These are phyloP conservation scores for Drosophila gaucha DNA, from an alignment of 2,888 invertebrate genomes.

Conservation along the genomic window DNA sequence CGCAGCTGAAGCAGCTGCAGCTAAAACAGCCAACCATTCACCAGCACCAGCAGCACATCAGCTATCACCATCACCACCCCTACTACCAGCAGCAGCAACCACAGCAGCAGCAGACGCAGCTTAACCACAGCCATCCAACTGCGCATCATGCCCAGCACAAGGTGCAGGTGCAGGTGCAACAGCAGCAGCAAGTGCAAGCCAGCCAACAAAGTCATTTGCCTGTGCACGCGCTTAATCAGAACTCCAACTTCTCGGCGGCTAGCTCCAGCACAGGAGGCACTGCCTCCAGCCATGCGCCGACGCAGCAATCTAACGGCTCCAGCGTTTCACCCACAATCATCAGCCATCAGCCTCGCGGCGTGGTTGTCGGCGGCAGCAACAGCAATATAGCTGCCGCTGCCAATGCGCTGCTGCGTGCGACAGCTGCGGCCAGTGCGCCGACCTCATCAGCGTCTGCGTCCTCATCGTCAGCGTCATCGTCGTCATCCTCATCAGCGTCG, in stretches of 20 bases:
- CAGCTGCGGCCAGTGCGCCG: constrained; percentile 46
- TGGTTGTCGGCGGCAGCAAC: constrained; percentile 45
- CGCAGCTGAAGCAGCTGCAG: constrained; percentile 80
- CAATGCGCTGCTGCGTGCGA: constrained; percentile 67
- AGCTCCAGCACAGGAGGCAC: constrained; percentile 82
- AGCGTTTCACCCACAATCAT: constrained; percentile 81
- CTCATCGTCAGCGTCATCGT: constrained; percentile 45
- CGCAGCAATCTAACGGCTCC: constrained; percentile 82
- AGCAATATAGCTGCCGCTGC: constrained; percentile 73
- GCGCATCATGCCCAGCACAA: constrained; percentile 40
- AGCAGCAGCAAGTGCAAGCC: constrained; percentile 29
- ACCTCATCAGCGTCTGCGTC: constrained; percentile 15
- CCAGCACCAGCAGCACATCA: constrained; percentile 77
- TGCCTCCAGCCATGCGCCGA: constrained; percentile 82
- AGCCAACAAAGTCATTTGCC: constrained; percentile 65
- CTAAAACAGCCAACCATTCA: constrained; percentile 82
- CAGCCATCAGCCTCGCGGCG: constrained; percentile 45
- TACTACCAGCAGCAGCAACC: constrained; percentile 75
- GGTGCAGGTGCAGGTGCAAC: constrained; percentile 35
- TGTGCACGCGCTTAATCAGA: constrained; percentile 81
- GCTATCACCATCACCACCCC: constrained; percentile 79
- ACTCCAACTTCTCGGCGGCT: constrained; percentile 82
- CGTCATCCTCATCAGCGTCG: constrained; percentile 55
- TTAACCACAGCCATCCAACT: constrained; percentile 46
- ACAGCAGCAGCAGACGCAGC: constrained; percentile 35